Evolutionary conservation across 2,888 invertebrate species (phyloP).

Genomic region (Psylliodes chrysocephalus): DNA sequence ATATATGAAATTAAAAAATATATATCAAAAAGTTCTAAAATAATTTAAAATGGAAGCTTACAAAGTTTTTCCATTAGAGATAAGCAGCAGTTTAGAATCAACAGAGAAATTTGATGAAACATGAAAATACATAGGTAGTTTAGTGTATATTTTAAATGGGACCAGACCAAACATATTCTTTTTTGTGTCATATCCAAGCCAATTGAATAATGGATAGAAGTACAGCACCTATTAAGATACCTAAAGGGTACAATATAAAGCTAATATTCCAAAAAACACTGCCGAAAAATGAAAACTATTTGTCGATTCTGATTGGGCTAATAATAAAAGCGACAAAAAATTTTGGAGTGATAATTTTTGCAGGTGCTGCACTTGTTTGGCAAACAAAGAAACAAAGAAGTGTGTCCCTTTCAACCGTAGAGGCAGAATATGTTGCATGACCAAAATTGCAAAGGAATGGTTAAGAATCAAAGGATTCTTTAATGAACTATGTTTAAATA

Average conservation of each 20-base stretch:
- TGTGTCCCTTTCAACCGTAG: neutral
- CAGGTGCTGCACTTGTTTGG: neutral
- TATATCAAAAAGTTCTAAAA: neutral
- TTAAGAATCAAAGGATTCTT: neutral
- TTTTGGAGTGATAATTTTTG: neutral
- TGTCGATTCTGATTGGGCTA: neutral
- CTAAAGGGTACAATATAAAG: neutral
- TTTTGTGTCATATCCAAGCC: neutral
- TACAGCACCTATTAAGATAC: neutral
- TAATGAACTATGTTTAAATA: no score
- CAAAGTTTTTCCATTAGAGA: no score
- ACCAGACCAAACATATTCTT: neutral
- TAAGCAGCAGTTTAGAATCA: neutral
- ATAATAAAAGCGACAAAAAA: neutral
- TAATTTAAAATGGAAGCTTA: neutral
- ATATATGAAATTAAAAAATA: neutral
- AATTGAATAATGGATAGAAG: neutral
- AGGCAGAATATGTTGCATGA: neutral
- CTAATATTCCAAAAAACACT: neutral
- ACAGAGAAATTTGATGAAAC: neutral
- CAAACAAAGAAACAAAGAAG: conserved; percentile 6
- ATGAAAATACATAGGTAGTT: neutral
- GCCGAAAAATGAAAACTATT: neutral
- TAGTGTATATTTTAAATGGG: neutral
- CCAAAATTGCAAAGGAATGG: neutral